These are phyloP conservation scores for Paraescarpia echinospica DNA, from an alignment of 1,140 invertebrate species.

Conservation along the genomic window DNA sequence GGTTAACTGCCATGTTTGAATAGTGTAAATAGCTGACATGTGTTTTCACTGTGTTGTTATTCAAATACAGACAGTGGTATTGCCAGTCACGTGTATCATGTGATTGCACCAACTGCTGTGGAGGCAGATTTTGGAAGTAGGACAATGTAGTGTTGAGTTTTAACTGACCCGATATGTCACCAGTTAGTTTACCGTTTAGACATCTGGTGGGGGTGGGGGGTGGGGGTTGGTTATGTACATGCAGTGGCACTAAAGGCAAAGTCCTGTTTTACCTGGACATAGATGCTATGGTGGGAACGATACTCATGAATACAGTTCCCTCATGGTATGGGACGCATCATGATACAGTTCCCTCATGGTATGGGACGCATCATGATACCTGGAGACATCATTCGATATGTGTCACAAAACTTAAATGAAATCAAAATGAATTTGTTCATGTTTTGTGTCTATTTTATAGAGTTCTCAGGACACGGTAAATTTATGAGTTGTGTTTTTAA, in stretches of 20 bases:
- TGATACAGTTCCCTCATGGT: background rate
- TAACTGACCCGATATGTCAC: background rate
- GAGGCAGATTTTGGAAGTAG: background rate
- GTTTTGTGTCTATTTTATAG: too few species aligned
- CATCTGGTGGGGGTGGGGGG: background rate
- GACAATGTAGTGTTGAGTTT: background rate
- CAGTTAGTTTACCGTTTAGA: background rate
- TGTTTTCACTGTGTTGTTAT: background rate
- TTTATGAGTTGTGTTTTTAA: too few species aligned
- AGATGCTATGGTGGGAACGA: background rate
- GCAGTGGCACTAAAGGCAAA: background rate
- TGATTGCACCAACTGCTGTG: background rate
- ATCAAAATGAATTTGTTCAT: too few species aligned
- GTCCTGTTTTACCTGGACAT: background rate
- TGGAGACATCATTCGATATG: too few species aligned
- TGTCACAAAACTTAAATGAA: too few species aligned
- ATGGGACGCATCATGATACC: too few species aligned
- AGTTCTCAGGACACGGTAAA: too few species aligned
- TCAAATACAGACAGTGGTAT: background rate
- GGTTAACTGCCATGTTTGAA: background rate
- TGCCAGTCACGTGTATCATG: background rate
- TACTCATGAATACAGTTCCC: background rate
- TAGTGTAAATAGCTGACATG: background rate
- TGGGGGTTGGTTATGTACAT: background rate
- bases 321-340: too few species aligned